These are phyloP conservation scores for Tyrannus savana DNA, from an alignment of 2,113 vertebrate species.

Conservation along the genomic window DNA sequence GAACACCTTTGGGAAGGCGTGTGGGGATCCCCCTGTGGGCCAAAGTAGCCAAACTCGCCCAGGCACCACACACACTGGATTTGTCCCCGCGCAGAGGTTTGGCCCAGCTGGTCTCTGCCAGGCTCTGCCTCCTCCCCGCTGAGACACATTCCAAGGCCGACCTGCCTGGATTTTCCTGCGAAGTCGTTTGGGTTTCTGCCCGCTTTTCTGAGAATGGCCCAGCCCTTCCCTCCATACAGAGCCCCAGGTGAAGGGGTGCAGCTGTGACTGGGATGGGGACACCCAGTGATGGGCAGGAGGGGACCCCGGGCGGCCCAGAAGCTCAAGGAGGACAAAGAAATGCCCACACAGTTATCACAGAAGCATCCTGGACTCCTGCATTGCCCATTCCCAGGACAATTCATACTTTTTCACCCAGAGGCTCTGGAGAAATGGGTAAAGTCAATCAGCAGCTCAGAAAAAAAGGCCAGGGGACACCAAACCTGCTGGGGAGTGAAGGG, in stretches of 20 bases:
- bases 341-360: rapidly evolving
- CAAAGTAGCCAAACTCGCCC: background rate
- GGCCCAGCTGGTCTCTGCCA: background rate
- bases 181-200: background rate
- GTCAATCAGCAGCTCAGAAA: background rate
- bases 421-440: background rate
- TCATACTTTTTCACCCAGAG: background rate
- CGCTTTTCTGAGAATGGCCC: background rate
- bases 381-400: background rate
- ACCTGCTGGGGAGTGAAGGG: background rate
- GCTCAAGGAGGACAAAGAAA: background rate
- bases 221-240: background rate
- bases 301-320: background rate
- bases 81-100: background rate
- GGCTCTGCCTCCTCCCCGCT: background rate
- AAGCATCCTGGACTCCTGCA: background rate
- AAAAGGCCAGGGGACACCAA: background rate
- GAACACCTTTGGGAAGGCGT: background rate
- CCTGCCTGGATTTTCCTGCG: background rate
- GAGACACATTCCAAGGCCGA: rapidly evolving
- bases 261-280: background rate
- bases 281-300: background rate
- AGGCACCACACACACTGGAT: rapidly evolving
- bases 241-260: background rate
- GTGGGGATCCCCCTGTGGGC: rapidly evolving